Base-by-base conservation (phyloP, 2,113 vertebrate genomes). In the Paratilapia polleni region DNA sequence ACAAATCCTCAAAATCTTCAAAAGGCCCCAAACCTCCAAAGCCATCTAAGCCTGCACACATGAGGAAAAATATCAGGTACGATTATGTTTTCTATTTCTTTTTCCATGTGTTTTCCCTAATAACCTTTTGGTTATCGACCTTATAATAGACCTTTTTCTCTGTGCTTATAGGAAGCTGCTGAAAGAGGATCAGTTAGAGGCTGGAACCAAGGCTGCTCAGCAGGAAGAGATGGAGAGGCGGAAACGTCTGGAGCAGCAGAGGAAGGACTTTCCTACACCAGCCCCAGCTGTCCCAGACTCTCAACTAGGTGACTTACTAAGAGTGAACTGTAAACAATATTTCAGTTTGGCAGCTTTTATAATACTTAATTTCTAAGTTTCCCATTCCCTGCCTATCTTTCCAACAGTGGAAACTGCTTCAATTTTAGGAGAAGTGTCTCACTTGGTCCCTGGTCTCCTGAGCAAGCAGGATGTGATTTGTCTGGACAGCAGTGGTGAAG, bases 21-120 rank as follows among this genome's bases (percentile, higher is more conserved):
- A 95, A 94, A 94, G 84, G 88, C 90, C 94, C 95, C 92, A 96
- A 94, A 89, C 81, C 94, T 90, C 87, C 94, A 80, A 99, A 99
- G 94, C 96, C 96, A 75, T 90, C 92, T 70, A 99, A 99, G 92
- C 97, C 98, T 77, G 94, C 96, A 93, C 97, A 99, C 93, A 96
- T 99, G 97, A 97, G 98, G 94, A 98, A 98, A 89, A 99, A 99
- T 91, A 99, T 99, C 94, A 96, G 98, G 98, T 99, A 86, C 2
- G 8, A 28, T 36, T 38, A 36, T 9, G 14, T 76, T 83, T 76
- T 11, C 24, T 15, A 17, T 54, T 5, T n/a, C n/a, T n/a, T 31
- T 77, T 73, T 22, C 6, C 9, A 3, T 13, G 22, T 68, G 6
- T 47, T 6, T 74, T 47, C 20, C 14, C 47, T 63, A 22, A 26